A percentile compares a stretch with the other conserved stretches of the same genome.
These are phyloP conservation scores for Lochmaea crataegi DNA, from an alignment of 2,888 invertebrate species.

Conservation along the genomic window DNA sequence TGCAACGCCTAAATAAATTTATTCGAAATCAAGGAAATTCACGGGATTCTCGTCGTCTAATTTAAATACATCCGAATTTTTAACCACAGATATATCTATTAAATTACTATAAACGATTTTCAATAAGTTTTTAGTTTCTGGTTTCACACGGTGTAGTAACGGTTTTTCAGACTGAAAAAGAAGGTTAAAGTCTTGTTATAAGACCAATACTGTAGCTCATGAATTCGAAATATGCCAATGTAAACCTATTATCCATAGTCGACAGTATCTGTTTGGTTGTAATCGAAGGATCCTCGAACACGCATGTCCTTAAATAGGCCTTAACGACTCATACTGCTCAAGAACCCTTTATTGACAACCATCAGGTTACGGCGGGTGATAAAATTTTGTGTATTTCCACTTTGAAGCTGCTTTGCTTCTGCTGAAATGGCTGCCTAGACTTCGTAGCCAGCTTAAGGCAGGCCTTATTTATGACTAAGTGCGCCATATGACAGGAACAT, in stretches of 20 bases:
- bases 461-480: slow-evolving; percentile 55
- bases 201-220: slow-evolving; percentile 22
- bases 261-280: slow-evolving; percentile 23
- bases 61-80: slow-evolving; percentile 21
- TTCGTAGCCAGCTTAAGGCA: slow-evolving; percentile 55
- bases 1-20: background rate
- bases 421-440: slow-evolving; percentile 51
- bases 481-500: slow-evolving; percentile 58
- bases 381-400: slow-evolving; percentile 56
- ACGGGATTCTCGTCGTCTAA: slow-evolving; percentile 3
- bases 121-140: slow-evolving; percentile 20
- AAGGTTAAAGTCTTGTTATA: slow-evolving; percentile 26
- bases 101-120: slow-evolving; percentile 23
- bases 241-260: slow-evolving; percentile 19
- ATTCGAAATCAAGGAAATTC: slow-evolving; percentile 11
- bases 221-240: slow-evolving; percentile 22
- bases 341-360: slow-evolving; percentile 56
- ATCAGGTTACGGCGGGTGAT: slow-evolving; percentile 49
- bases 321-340: slow-evolving; percentile 53
- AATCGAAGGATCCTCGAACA: slow-evolving; percentile 24
- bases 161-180: slow-evolving; percentile 30
- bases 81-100: slow-evolving; percentile 6
- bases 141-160: slow-evolving; percentile 16
- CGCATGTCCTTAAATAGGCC: slow-evolving; percentile 14
- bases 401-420: slow-evolving; percentile 54